Evolutionary conservation across 1,140 invertebrate species (phyloP), one percentile per base, ranked within the genome.

Genomic region (Nautilus pompilius): DNA sequence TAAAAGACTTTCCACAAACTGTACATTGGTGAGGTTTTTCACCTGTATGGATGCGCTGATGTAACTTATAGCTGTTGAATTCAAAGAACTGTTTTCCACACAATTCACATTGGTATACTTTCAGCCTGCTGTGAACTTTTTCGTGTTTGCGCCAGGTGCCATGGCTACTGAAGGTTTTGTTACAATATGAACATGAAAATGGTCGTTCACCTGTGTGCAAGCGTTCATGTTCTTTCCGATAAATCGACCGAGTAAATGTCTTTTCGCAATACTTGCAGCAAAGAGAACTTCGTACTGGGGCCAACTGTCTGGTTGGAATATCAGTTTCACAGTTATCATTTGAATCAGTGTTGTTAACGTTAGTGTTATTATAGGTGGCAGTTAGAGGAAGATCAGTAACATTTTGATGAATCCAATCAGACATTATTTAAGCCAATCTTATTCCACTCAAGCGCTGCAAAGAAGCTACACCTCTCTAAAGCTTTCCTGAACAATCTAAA

Each of bases 141-240:
- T 34, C 82, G 86, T 73, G 90, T 34, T 85, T 91, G 89, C 79
- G 89, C 85, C 85, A 89, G 79, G 93, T 93, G 75, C 93, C 92
- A 76, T 93, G 92, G 30, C 91, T 86, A 57, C 92, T 93, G 78
- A 96, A 61, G 0, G 46, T 17, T 33, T 53, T 49, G 3, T 15
- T 20, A 29, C 59, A 61, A 5, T 63, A 58, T 29, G 92, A 90
- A 87, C 93, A 95, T 75, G 86, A 85, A 80, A 89, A 90, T 1
- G 91, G 91, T 70, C 90, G 89, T 64, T 88, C 85, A 62, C 91
- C 91, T 0, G 93, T 96, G 78, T 97, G 92, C 3, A 88, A 89
- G 78, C 91, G 88, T 67, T 89, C 83, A 86, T 76, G 90, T 60
- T 68, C 58, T 13, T 36, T 36, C 5, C 65, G 49, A 3, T 54